Conservation (phyloP, 2,113 vertebrate genomes). For the Solea solea region DNA sequence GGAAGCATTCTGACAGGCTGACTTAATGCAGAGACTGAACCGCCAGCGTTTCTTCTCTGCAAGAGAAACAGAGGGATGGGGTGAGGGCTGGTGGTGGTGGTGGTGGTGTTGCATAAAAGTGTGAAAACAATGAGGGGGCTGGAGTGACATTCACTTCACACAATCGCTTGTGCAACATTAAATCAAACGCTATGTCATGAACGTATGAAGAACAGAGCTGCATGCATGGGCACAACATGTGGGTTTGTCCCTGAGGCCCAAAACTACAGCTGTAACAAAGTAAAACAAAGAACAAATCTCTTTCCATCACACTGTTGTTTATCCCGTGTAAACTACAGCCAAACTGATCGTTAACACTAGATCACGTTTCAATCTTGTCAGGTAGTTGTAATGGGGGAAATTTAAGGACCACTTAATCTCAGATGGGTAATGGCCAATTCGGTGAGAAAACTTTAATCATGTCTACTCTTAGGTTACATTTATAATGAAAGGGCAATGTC, state of each 20-base stretch:
- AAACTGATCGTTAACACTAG: slow-evolving; percentile 1
- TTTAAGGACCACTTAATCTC: slow-evolving; percentile 68
- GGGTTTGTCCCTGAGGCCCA: too few species aligned
- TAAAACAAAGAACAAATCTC: slow-evolving; percentile 7
- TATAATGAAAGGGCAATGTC: slow-evolving; percentile 68
- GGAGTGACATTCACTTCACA: slow-evolving; percentile 2
- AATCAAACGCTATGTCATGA: slow-evolving; percentile 11
- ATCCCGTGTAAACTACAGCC: neutral
- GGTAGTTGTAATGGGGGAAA: slow-evolving; percentile 43
- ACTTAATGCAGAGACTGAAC: slow-evolving; percentile 84
- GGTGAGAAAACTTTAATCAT: slow-evolving; percentile 73
- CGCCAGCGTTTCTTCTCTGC: slow-evolving; percentile 72
- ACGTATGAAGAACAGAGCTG: slow-evolving; percentile 5
- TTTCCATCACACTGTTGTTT: neutral
- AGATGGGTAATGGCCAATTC: slow-evolving; percentile 56
- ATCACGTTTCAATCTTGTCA: slow-evolving; percentile 21
- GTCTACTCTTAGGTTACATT: slow-evolving; percentile 60
- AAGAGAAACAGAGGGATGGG: slow-evolving; percentile 26
- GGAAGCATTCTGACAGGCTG: slow-evolving; percentile 88
- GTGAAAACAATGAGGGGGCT: slow-evolving; percentile 24
- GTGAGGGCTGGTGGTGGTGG: slow-evolving; percentile 12
- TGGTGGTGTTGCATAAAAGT: slow-evolving; percentile 5
- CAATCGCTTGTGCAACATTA: slow-evolving; percentile 25
- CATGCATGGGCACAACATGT: neutral
- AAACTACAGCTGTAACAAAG: neutral